phyloP scores from a whole-genome alignment of 2,797 vertebrate species.

The Gila robusta region DNA sequence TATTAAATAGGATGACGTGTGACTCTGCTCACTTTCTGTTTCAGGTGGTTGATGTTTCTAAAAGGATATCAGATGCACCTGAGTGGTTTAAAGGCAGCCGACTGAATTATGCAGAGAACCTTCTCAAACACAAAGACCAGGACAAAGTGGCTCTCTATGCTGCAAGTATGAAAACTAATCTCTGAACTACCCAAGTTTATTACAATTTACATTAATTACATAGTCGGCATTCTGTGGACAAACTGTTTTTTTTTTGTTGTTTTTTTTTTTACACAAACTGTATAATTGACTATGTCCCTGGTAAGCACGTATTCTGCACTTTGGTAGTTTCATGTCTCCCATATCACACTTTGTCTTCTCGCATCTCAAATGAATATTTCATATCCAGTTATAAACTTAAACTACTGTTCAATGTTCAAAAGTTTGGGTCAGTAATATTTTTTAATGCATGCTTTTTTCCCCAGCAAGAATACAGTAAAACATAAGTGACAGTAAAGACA shows the following conservation, averaged over 20 bases:
- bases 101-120: constrained; percentile 94
- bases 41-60: constrained; percentile 90
- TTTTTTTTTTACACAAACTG: neutral
- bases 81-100: constrained; percentile 95
- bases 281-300: neutral
- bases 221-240: neutral
- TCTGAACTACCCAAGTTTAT: neutral
- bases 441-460: neutral
- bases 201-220: neutral
- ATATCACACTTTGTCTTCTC: neutral
- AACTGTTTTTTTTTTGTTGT: no score
- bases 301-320: neutral
- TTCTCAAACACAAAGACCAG: constrained; percentile 88
- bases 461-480: neutral
- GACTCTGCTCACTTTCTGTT: constrained; percentile 11
- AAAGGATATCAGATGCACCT: constrained; percentile 87
- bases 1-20: neutral
- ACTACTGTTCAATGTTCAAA: neutral
- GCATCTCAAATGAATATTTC: neutral
- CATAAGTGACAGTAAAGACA: neutral
- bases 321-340: neutral
- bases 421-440: neutral
- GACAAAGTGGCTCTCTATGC: constrained; percentile 93
- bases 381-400: neutral
- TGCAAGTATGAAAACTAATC: constrained; percentile 77